Conservation (phyloP, 1,140 invertebrate genomes). For the Parasteatoda tepidariorum region DNA sequence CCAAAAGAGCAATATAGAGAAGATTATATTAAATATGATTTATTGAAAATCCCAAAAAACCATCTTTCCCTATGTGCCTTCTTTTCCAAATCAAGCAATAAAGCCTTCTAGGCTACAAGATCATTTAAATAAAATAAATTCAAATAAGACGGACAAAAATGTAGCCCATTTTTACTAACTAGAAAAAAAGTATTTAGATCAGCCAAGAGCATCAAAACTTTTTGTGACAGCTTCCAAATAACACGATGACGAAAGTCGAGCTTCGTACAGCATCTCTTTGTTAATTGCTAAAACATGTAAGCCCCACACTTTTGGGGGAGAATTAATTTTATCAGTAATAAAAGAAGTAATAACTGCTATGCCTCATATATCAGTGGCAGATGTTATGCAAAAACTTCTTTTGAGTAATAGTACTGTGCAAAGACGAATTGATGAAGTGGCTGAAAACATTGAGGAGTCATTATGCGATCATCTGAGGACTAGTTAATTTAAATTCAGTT, state of each 20-base stretch:
- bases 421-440: constrained; percentile 28
- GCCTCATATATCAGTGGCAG: constrained; percentile 24
- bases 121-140: constrained; percentile 28
- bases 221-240: constrained; percentile 30
- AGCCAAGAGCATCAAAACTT: neutral
- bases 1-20: constrained; percentile 19
- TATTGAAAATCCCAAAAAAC: constrained; percentile 21
- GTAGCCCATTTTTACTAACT: constrained; percentile 23
- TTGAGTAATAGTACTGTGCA: constrained; percentile 52
- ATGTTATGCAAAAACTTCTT: constrained; percentile 40
- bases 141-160: constrained; percentile 38
- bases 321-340: constrained; percentile 49
- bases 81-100: constrained; percentile 44
- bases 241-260: constrained; percentile 53
- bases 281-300: constrained; percentile 60
- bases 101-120: constrained; percentile 45
- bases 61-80: constrained; percentile 23
- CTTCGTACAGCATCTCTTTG: constrained; percentile 61
- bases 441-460: constrained; percentile 20
- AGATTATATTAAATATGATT: constrained; percentile 48
- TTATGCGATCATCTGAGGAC: neutral
- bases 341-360: constrained; percentile 32
- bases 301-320: constrained; percentile 56
- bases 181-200: neutral
- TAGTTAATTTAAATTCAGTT: constrained; percentile 32